phyloP scores from a whole-genome alignment of 2,113 vertebrate species.

The Polyodon spathula region DNA sequence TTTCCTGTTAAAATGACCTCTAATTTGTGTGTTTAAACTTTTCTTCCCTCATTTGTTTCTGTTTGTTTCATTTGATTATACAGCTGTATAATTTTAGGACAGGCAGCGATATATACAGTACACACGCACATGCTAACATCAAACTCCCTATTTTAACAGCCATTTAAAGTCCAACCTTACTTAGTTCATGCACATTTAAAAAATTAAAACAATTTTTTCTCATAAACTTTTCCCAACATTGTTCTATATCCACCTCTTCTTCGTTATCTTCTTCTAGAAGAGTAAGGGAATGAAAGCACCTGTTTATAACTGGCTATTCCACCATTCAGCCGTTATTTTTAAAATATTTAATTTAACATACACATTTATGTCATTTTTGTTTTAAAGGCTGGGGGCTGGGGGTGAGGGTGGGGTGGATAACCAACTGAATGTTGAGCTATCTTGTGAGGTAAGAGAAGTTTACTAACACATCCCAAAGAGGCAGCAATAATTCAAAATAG shows the following conservation, averaged over 20 bases:
- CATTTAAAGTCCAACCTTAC: conserved; percentile 44
- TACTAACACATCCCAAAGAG: conserved; percentile 23
- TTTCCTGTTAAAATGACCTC: conserved; percentile 51
- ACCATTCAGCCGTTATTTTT: conserved; percentile 6
- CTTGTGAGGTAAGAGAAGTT: conserved; percentile 57
- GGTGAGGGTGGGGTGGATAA: too few relatives aligned
- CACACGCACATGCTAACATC: conserved; percentile 43
- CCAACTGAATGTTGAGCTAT: conserved; percentile 18
- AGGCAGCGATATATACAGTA: conserved; percentile 54
- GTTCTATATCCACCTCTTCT: conserved; percentile 11
- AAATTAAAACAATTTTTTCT: conserved; percentile 37
- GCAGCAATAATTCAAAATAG: conserved; percentile 9
- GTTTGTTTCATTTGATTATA: too few relatives aligned
- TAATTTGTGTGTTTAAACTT: conserved; percentile 32
- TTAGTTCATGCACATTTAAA: conserved; percentile 36
- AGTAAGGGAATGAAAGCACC: conserved; percentile 44
- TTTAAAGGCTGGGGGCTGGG: neutral
- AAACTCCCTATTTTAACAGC: conserved; percentile 46
- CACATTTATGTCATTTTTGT: conserved; percentile 23
- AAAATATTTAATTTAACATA: conserved; percentile 5
- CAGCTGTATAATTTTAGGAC: conserved; percentile 57
- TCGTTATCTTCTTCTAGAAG: neutral
- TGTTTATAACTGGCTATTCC: conserved; percentile 35
- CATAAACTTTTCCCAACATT: neutral
- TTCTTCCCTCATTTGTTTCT: conserved; percentile 49